Conservation (phyloP, 1,140 invertebrate species). For the Prorops nasuta region DNA sequence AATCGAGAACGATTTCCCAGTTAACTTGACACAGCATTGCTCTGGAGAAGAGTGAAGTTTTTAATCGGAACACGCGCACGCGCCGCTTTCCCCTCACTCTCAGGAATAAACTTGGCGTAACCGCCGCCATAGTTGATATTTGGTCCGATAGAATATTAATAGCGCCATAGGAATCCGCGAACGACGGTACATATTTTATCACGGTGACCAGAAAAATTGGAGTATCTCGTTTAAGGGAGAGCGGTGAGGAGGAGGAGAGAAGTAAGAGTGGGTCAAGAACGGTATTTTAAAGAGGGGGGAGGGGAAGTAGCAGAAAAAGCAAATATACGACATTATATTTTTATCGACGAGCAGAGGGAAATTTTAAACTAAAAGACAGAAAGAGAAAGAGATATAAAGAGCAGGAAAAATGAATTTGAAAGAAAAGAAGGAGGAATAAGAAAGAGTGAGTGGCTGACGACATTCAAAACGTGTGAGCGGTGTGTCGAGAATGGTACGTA, state of each 20-base stretch:
- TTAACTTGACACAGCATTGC: no score
- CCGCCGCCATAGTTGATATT: slow-evolving; percentile 33
- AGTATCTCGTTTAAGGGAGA: no score
- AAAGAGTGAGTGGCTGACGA: slow-evolving; percentile 7
- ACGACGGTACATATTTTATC: no score
- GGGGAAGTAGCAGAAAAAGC: no score
- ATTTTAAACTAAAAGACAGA: neutral
- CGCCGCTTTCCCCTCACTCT: slow-evolving; percentile 22
- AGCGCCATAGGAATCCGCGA: slow-evolving; percentile 11
- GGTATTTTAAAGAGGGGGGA: no score
- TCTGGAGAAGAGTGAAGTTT: slow-evolving; percentile 5
- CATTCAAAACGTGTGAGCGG: slow-evolving; percentile 23
- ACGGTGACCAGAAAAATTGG: no score
- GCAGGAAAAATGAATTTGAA: neutral
- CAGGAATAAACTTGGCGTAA: slow-evolving; percentile 8
- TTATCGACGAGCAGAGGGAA: no score
- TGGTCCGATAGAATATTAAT: slow-evolving; percentile 26
- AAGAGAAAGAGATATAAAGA: neutral
- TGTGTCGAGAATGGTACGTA: slow-evolving; percentile 24
- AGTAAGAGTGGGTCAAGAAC: no score
- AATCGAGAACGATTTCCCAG: neutral
- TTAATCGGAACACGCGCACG: slow-evolving; percentile 22
- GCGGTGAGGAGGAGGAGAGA: no score
- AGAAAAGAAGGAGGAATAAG: neutral
- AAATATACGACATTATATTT: no score